phyloP scores from a whole-genome alignment of 2,113 vertebrate genomes.

The Prinia subflava region DNA sequence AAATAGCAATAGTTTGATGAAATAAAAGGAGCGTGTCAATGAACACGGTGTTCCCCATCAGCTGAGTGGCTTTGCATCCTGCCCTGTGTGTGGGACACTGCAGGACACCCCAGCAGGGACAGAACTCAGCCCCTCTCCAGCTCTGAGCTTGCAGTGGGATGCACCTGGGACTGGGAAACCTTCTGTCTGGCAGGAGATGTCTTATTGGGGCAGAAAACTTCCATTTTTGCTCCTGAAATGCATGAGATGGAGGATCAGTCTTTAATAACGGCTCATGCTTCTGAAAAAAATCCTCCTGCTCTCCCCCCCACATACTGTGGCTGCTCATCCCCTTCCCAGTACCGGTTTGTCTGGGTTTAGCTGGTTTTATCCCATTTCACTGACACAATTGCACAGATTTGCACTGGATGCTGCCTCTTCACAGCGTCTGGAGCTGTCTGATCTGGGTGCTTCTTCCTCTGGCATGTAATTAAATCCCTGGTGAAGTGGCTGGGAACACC shows the following conservation, averaged over 20 bases:
- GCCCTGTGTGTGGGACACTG: neutral
- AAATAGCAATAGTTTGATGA: neutral
- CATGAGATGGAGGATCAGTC: neutral
- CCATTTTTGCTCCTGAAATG: neutral
- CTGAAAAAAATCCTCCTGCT: neutral
- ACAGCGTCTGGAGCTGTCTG: neutral
- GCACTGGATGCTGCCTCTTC: neutral
- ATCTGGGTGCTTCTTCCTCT: neutral
- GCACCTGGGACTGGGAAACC: neutral
- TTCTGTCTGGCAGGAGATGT: neutral
- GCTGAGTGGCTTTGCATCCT: neutral
- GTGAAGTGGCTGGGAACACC: neutral
- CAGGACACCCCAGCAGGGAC: neutral
- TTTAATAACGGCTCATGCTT: neutral
- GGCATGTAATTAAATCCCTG: neutral
- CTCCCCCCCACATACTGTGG: accelerated
- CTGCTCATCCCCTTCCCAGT: neutral
- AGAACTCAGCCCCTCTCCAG: neutral
- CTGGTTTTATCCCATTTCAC: neutral
- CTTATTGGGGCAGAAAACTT: neutral
- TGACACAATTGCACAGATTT: neutral
- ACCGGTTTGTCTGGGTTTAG: neutral
- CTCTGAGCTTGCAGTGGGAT: neutral
- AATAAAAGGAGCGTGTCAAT: neutral
- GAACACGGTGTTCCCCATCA: neutral